A percentile compares a stretch with the other conserved stretches of the same genome.
phyloP scores from a whole-genome alignment of 92 coral and sea anemone genomes.

The Actinostola sp. region DNA sequence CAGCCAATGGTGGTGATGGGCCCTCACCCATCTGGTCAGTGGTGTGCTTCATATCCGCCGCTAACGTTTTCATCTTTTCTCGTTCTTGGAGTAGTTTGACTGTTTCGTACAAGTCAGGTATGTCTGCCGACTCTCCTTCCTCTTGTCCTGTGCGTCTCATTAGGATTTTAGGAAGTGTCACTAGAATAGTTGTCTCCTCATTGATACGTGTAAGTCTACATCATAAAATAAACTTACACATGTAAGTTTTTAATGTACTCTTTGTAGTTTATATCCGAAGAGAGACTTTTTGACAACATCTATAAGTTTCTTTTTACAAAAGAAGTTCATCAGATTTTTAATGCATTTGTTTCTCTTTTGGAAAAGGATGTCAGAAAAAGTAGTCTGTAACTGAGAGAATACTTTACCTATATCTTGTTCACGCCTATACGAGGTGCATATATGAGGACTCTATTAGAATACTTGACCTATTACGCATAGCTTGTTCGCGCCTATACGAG shows the following conservation, averaged over 20 bases:
- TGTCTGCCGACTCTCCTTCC: not conserved
- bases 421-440: too few relatives aligned
- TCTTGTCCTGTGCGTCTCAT: slow-evolving; percentile 50
- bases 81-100: slow-evolving; percentile 49
- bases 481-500: too few relatives aligned
- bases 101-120: slow-evolving; percentile 35
- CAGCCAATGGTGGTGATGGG: slow-evolving; percentile 14
- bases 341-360: too few relatives aligned
- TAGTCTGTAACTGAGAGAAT: too few relatives aligned
- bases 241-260: not conserved
- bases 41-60: not conserved
- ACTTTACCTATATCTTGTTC: too few relatives aligned
- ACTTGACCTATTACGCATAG: too few relatives aligned
- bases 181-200: slow-evolving; percentile 70
- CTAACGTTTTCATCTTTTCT: slow-evolving; percentile 11
- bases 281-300: too few relatives aligned
- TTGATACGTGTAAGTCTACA: slow-evolving; percentile 72
- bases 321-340: too few relatives aligned
- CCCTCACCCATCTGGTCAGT: not conserved
- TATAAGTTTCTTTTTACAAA: too few relatives aligned
- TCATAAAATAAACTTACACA: not conserved
- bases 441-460: too few relatives aligned
- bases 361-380: too few relatives aligned
- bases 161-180: slow-evolving; percentile 63
- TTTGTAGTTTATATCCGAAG: too few relatives aligned